phyloP scores from a whole-genome alignment of 1,140 invertebrate genomes.

The Babylonia areolata region DNA sequence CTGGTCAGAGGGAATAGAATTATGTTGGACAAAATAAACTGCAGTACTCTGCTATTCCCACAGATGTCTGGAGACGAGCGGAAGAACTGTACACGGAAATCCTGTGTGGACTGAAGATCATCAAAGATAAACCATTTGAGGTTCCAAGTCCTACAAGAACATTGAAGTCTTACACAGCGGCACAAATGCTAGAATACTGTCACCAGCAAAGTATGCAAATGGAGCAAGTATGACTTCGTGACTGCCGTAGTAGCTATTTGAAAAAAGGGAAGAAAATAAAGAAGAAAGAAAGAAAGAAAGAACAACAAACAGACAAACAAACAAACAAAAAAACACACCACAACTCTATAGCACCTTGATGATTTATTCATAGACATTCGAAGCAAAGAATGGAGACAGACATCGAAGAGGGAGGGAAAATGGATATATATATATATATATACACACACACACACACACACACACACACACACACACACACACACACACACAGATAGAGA shows the following conservation, averaged over 20 bases:
- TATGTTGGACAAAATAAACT: too few relatives aligned
- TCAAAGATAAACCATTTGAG: not conserved
- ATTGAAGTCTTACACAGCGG: not conserved
- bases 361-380: too few relatives aligned
- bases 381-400: not conserved
- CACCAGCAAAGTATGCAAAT: not conserved
- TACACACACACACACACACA: conserved; percentile 18
- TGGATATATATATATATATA: conserved; percentile 9
- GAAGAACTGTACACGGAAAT: not conserved
- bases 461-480: not conserved
- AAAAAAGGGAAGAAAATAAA: not conserved
- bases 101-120: not conserved
- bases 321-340: not conserved
- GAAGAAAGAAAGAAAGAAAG: not conserved
- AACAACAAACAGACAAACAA: not conserved
- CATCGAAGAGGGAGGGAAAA: not conserved
- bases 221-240: not conserved
- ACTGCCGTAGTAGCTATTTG: not conserved
- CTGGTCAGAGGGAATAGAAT: too few relatives aligned
- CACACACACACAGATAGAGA: not conserved
- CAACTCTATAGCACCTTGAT: too few relatives aligned
- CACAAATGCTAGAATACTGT: too few relatives aligned
- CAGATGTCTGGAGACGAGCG: too few relatives aligned
- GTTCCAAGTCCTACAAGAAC: too few relatives aligned
- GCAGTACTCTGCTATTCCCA: too few relatives aligned